phyloP scores from a whole-genome alignment of 2,113 vertebrate genomes.

The human (Homo sapiens) region GRCh38 chr7:8672501-8673000 shows the following conservation, averaged over 20 bases:
- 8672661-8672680: not conserved
- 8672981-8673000: not conserved
- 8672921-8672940: not conserved
- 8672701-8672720: not conserved
- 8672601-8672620: not conserved
- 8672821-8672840: not conserved
- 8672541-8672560: conserved; percentile 24
- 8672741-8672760: not conserved
- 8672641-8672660: conserved; percentile 24
- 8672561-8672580: not conserved
- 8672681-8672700: not conserved
- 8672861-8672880: not conserved
- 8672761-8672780: not conserved
- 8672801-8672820: not conserved
- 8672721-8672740: not conserved
- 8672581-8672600: conserved; percentile 11
- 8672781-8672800: not conserved
- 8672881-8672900: not conserved
- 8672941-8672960: not conserved
- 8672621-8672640: not conserved
- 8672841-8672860: not conserved
- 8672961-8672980: not conserved
- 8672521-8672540: not conserved
- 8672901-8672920: not conserved
- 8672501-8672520: too few relatives aligned